Conservation (phyloP, 2,888 invertebrate genomes). For the Rhingia campestris region DNA sequence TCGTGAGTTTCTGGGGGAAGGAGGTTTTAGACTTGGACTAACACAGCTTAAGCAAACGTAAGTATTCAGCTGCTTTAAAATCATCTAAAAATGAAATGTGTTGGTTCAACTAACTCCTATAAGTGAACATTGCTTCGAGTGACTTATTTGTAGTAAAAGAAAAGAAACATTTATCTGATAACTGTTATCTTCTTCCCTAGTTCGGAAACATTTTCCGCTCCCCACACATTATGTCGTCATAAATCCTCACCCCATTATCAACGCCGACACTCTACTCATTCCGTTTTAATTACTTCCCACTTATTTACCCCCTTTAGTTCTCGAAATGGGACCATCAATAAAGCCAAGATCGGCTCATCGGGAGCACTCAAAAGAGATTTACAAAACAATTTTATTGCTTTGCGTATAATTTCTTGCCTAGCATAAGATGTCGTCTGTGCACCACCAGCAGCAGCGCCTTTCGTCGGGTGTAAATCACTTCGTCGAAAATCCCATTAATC, state of each 20-base stretch:
- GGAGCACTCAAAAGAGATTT: slow-evolving; percentile 17
- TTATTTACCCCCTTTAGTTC: slow-evolving; percentile 18
- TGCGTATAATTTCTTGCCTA: slow-evolving; percentile 68
- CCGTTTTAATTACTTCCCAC: slow-evolving; percentile 63
- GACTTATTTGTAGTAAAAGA: too few species aligned
- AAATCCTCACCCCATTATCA: slow-evolving; percentile 27
- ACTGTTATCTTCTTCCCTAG: background rate
- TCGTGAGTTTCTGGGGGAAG: too few species aligned
- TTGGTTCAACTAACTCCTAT: too few species aligned
- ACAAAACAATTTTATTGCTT: slow-evolving; percentile 50
- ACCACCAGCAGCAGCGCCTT: slow-evolving; percentile 45
- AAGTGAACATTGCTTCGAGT: too few species aligned
- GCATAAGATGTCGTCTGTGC: slow-evolving; percentile 39
- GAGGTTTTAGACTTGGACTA: too few species aligned
- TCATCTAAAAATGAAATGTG: too few species aligned
- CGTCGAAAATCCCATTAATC: slow-evolving; percentile 70
- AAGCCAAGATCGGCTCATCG: slow-evolving; percentile 33
- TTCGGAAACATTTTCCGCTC: background rate
- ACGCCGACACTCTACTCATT: slow-evolving; percentile 42
- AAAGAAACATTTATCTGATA: too few species aligned
- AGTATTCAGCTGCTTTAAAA: too few species aligned
- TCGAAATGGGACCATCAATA: slow-evolving; percentile 30
- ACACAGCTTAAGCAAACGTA: too few species aligned
- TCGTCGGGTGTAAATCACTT: slow-evolving; percentile 61
- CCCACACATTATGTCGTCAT: slow-evolving; percentile 23